phyloP scores from a whole-genome alignment of 2,888 invertebrate species.

The Lysandra bellargus region DNA sequence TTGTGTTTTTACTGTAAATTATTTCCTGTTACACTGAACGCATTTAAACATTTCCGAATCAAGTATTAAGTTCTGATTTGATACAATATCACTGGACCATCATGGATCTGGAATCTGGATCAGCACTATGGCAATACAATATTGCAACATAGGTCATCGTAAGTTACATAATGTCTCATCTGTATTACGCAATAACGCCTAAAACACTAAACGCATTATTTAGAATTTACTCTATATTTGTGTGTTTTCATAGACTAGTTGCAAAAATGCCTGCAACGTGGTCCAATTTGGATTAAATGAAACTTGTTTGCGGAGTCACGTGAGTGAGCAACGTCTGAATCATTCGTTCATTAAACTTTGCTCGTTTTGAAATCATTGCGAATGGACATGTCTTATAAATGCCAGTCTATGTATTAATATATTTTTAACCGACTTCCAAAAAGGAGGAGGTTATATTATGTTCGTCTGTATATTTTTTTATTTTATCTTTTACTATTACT shows the following conservation, averaged over 20 bases:
- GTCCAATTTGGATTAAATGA: constrained; percentile 13
- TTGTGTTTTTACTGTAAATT: background rate
- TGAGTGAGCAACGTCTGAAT: constrained; percentile 20
- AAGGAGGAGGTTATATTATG: no score
- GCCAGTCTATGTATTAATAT: background rate
- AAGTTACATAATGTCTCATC: no score
- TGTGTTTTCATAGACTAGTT: background rate
- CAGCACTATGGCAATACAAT: background rate
- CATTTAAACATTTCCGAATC: no score
- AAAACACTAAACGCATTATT: background rate
- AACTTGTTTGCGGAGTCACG: constrained; percentile 11
- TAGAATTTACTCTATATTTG: background rate
- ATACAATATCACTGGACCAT: background rate
- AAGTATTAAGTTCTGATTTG: background rate
- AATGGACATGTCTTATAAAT: constrained; percentile 18
- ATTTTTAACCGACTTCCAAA: no score
- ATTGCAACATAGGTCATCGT: no score
- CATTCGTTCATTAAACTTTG: constrained; percentile 34
- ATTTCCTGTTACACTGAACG: background rate
- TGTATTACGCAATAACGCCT: background rate
- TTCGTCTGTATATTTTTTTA: no score
- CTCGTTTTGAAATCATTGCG: constrained; percentile 7
- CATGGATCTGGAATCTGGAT: no score
- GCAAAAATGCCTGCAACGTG: background rate
- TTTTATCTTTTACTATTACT: background rate